These are phyloP conservation scores for Napeogenes inachia DNA, from an alignment of 2,888 invertebrate species.

Conservation along the genomic window DNA sequence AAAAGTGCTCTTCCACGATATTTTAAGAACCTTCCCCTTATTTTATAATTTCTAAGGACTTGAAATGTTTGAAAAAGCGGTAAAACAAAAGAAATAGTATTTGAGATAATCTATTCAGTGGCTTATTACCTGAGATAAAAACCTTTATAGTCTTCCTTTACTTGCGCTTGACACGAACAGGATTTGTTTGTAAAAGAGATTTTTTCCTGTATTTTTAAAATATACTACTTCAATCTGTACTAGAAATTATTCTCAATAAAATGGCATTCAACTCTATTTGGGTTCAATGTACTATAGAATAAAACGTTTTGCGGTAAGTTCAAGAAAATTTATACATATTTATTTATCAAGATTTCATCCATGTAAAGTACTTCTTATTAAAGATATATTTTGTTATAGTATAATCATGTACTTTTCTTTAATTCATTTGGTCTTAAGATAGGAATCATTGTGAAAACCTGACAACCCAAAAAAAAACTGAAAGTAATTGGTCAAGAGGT, in stretches of 20 bases:
- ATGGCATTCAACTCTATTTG: too few species aligned
- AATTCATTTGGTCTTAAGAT: too few species aligned
- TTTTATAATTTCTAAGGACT: not conserved
- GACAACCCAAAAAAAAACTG: too few species aligned
- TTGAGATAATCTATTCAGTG: not conserved
- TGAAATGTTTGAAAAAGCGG: not conserved
- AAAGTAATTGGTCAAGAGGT: too few species aligned
- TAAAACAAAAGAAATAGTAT: slow-evolving; percentile 2
- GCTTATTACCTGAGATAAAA: slow-evolving; percentile 44
- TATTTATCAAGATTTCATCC: not conserved
- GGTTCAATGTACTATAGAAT: too few species aligned
- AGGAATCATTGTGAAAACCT: too few species aligned
- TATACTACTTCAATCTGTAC: not conserved
- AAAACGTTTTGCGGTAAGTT: too few species aligned
- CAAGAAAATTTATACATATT: not conserved
- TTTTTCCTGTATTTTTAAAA: not conserved
- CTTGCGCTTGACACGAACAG: slow-evolving; percentile 62
- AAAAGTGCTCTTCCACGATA: too few species aligned
- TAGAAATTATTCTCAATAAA: too few species aligned
- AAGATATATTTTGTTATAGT: too few species aligned
- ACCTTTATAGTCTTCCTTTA: slow-evolving; percentile 62
- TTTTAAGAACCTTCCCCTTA: not conserved
- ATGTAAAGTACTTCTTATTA: too few species aligned
- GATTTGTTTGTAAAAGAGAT: not conserved
- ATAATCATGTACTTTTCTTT: too few species aligned